These are phyloP conservation scores for Drosophila micromelanica DNA, from an alignment of 1,140 invertebrate species.

Conservation along the genomic window DNA sequence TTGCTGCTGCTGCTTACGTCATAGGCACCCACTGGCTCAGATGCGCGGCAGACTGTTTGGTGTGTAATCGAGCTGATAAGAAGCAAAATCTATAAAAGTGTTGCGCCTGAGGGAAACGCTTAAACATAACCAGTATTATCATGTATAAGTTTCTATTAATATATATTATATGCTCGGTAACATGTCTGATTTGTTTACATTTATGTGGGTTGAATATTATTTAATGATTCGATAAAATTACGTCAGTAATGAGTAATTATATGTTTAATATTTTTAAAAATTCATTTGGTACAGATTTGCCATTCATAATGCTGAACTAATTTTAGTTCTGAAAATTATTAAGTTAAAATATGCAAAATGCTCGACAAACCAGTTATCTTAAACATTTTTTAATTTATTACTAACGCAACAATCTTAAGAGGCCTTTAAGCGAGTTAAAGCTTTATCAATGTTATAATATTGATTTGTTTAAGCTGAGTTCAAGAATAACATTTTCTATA, in stretches of 20 bases:
- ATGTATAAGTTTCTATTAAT: background rate
- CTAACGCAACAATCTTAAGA: constrained; percentile 3
- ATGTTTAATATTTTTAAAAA: background rate
- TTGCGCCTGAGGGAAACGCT: constrained; percentile 11
- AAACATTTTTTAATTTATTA: background rate
- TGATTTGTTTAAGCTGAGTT: background rate
- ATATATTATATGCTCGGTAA: background rate
- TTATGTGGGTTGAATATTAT: constrained; percentile 1
- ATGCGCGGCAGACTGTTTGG: constrained; percentile 5
- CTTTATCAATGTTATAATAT: constrained; percentile 10
- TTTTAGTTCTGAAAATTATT: background rate
- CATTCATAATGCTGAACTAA: too few relatives aligned
- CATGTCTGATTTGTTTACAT: background rate
- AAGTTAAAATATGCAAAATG: background rate
- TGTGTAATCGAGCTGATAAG: constrained; percentile 54
- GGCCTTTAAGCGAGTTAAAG: background rate
- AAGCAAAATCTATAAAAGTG: constrained; percentile 53
- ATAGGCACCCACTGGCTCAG: constrained; percentile 39
- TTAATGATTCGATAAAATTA: background rate
- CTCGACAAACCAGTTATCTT: background rate
- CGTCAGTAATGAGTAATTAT: background rate
- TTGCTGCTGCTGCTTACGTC: constrained; percentile 59
- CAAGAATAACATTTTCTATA: constrained; percentile 6
- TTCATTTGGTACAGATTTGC: too few relatives aligned
- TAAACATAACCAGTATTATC: constrained; percentile 8